phyloP scores from a whole-genome alignment of 2,113 vertebrate species.

The Prionailurus bengalensis region DNA sequence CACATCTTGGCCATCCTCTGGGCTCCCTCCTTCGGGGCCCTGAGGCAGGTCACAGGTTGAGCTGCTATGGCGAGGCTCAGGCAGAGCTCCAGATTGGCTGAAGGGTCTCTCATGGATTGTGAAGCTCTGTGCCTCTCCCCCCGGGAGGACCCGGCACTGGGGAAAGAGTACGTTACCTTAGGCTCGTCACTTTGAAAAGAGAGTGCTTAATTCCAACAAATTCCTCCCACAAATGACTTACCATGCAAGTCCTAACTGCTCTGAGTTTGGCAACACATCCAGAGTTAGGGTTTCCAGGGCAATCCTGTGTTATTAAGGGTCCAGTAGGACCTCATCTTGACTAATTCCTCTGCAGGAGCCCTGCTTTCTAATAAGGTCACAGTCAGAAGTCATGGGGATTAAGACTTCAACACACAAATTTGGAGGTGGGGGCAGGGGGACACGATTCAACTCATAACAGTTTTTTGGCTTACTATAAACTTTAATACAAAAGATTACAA shows the following conservation, averaged over 20 bases:
- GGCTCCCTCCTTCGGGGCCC: neutral
- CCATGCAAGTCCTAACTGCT: too few species aligned
- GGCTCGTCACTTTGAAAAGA: neutral
- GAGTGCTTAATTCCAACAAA: neutral
- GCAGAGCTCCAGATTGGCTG: neutral
- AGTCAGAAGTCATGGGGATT: neutral
- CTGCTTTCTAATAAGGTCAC: neutral
- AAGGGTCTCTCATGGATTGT: rapidly evolving
- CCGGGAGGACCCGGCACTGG: neutral
- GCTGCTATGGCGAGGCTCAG: neutral
- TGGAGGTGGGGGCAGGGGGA: too few species aligned
- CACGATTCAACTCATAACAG: neutral
- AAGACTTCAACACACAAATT: neutral
- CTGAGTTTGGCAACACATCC: neutral
- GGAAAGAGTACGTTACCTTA: neutral
- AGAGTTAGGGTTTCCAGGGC: neutral
- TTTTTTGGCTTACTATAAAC: neutral
- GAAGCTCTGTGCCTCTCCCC: rapidly evolving
- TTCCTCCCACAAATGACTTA: too few species aligned
- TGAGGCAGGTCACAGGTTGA: too few species aligned
- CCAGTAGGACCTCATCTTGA: neutral
- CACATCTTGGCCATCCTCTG: too few species aligned
- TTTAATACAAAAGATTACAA: neutral
- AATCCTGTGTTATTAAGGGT: too few species aligned
- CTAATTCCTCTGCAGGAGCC: neutral